These are phyloP conservation scores for Glyptemys insculpta DNA, from an alignment of 2,797 vertebrate species.

Conservation along the genomic window DNA sequence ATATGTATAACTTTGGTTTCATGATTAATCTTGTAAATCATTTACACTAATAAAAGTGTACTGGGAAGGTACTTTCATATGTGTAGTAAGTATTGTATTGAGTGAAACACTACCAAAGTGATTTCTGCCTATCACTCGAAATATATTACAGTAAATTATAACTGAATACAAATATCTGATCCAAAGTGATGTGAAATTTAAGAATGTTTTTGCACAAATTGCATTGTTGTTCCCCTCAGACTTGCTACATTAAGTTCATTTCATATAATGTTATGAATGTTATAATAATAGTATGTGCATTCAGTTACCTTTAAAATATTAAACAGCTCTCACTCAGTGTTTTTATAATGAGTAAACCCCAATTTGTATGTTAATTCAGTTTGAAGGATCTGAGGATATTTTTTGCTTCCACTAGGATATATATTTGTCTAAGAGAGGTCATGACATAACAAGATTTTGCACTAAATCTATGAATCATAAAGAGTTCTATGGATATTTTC, in stretches of 20 bases:
- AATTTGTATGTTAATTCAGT: conserved; percentile 21
- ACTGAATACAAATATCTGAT: conserved; percentile 9
- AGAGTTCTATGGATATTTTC: background rate
- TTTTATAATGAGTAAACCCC: conserved; percentile 25
- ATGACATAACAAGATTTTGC: background rate
- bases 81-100: conserved; percentile 45
- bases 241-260: conserved; percentile 56
- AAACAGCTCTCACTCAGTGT: conserved; percentile 6
- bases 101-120: conserved; percentile 28
- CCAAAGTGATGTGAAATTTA: background rate
- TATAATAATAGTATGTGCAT: background rate
- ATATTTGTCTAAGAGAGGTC: background rate
- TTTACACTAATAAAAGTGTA: background rate
- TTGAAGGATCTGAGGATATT: conserved; percentile 15
- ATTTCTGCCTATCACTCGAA: conserved; percentile 8
- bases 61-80: background rate
- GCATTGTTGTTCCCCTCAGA: conserved; percentile 34
- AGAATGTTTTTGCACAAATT: conserved; percentile 30
- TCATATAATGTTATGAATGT: conserved; percentile 12
- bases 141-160: conserved; percentile 26
- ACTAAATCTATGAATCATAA: background rate
- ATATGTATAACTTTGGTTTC: background rate
- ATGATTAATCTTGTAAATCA: background rate
- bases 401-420: background rate
- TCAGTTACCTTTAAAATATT: conserved; percentile 30